A percentile compares a stretch with the other conserved stretches of the same genome.
phyloP scores from a whole-genome alignment of 2,888 invertebrate species.

The Hydropsyche betteni region DNA sequence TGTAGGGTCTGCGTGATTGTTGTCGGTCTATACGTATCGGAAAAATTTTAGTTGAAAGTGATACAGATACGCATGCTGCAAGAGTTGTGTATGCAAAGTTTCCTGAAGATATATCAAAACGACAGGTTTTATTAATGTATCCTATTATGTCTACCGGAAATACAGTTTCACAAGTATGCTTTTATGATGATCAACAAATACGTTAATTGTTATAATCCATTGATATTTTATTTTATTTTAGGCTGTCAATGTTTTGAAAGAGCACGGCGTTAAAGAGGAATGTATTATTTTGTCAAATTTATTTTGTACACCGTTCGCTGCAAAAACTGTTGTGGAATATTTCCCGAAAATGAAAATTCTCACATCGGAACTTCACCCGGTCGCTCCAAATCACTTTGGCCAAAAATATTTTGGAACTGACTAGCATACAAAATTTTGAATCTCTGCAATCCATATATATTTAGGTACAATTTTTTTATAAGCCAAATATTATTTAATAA shows the following conservation, averaged over 20 bases:
- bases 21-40: conserved; percentile 98
- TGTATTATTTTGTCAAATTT: conserved; percentile 97
- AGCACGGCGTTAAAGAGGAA: conserved; percentile 92
- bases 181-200: background rate
- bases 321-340: conserved; percentile 81
- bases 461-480: conserved; percentile 7
- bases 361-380: conserved; percentile 93
- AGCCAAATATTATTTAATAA: conserved; percentile 22
- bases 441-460: background rate
- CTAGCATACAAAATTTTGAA: conserved; percentile 58
- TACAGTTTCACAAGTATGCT: conserved; percentile 80
- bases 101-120: conserved; percentile 90
- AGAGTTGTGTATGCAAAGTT: conserved; percentile 97
- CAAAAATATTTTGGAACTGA: conserved; percentile 99
- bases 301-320: conserved; percentile 94
- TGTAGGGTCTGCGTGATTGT: conserved; percentile 88
- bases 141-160: conserved; percentile 99
- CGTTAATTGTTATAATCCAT: background rate
- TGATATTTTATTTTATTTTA: conserved; percentile 60
- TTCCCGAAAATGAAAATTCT: conserved; percentile 94
- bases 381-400: conserved; percentile 98
- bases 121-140: conserved; percentile 95
- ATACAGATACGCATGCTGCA: conserved; percentile 95
- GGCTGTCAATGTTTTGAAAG: conserved; percentile 93
- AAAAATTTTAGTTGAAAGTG: conserved; percentile 96